Evolutionary conservation across 2,797 vertebrate species (phyloP), one percentile per base, ranked within the genome.

Genomic region (Helicolenus hilgendorfi): DNA sequence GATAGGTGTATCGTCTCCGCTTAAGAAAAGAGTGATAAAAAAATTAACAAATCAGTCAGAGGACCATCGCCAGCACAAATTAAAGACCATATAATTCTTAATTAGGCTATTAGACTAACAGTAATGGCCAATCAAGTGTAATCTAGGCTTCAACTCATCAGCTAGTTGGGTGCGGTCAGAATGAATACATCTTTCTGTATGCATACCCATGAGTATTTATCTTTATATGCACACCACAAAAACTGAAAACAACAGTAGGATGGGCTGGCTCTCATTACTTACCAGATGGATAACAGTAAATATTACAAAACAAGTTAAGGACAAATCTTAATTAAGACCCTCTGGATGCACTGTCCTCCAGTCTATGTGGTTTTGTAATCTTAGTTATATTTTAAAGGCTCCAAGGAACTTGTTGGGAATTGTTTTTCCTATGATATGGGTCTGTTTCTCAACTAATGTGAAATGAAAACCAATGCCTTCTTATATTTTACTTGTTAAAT

Each of bases 31-130:
- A 41, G 38, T 41, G 2, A 41, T 41, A 41, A 41, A 41, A 5
- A 38, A 41, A 41, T 41, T 0, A 41, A 41, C 38, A 0, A 0
- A 41, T 41, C 38, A 41, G 5, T 41, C 38, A n/a, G 18, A 38
- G 2, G 22, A 20, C 38, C 38, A 29, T 69, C 26, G 8, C 5
- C n/a, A 41, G 24, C 26, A 49, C 11, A 29, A 29, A 29, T 29
- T 27, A 20, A 27, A 72, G 0, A n/a, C 7, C 1, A 27, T 27
- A 9, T 35, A 2, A 62, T 62, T 26, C 14, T 70, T 18, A 31
- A 41, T 49, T 1, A 59, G 27, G 27, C 7, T 14, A 20, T 24
- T 2, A 24, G 10, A 60, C 27, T 5, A 38, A 71, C 22, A 56
- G 60, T 11, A 20, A 33, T 31, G 7, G 4, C 35, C 62, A 65